A percentile compares a stretch with the other conserved stretches of the same genome.
These are phyloP conservation scores for Cantharis rustica DNA, from an alignment of 2,888 invertebrate species.

Conservation along the genomic window DNA sequence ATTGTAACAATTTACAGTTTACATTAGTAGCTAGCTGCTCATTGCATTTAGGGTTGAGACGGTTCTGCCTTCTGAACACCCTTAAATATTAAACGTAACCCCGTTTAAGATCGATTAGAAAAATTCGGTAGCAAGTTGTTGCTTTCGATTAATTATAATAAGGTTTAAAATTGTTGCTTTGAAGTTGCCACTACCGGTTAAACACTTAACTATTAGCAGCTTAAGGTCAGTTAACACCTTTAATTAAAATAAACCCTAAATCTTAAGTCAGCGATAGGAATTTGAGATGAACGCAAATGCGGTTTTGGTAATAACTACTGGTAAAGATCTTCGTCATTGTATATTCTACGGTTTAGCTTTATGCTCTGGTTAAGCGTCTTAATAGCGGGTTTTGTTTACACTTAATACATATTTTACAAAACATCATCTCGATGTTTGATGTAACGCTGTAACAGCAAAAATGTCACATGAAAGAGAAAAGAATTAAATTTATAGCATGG, in stretches of 20 bases:
- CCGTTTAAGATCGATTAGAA: neutral
- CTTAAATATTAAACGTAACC: neutral
- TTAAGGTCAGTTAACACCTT: neutral
- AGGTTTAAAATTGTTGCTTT: neutral
- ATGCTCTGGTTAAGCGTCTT: neutral
- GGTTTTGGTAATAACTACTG: neutral
- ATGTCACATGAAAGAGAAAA: neutral
- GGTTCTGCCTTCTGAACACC: neutral
- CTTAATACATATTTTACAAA: neutral
- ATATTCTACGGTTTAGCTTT: neutral
- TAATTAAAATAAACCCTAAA: neutral
- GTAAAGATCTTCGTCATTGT: neutral
- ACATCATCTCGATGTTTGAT: neutral
- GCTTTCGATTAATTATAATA: neutral
- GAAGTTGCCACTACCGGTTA: neutral
- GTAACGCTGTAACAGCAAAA: neutral
- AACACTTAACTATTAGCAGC: neutral
- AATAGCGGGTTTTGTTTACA: neutral
- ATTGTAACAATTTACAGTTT: no score
- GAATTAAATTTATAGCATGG: neutral
- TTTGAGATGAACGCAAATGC: neutral
- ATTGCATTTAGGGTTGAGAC: neutral
- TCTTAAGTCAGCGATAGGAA: neutral
- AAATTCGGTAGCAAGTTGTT: neutral
- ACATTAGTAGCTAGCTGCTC: no score